Percentiles rank a stretch among this genome's conserved stretches.
Evolutionary conservation across 2,888 invertebrate genomes (phyloP).

Genomic region (Neoascia interrupta): DNA sequence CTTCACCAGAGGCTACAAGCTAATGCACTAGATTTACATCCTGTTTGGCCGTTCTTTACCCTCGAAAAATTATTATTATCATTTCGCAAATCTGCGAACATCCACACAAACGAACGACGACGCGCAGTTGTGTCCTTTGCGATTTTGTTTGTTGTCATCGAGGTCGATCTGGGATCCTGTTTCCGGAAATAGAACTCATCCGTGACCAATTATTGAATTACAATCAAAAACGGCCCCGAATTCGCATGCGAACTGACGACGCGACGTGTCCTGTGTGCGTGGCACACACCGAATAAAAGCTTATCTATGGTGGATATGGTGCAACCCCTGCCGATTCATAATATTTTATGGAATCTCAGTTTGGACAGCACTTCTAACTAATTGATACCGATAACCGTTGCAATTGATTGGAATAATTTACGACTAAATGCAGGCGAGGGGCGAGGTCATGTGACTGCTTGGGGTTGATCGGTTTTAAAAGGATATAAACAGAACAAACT

Average conservation of each 20-base stretch:
- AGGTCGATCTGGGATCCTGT: conserved; percentile 53
- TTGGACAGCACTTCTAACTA: conserved; percentile 61
- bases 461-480: no score
- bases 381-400: conserved; percentile 67
- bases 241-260: conserved; percentile 36
- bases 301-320: conserved; percentile 56
- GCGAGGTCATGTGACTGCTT: no score
- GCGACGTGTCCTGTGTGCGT: conserved; percentile 40
- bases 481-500: no score
- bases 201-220: conserved; percentile 79
- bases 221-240: conserved; percentile 72
- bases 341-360: conserved; percentile 61
- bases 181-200: conserved; percentile 77
- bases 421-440: conserved; percentile 19
- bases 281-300: conserved; percentile 18
- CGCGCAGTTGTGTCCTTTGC: conserved; percentile 45
- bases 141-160: conserved; percentile 66
- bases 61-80: conserved; percentile 59
- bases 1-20: conserved; percentile 66
- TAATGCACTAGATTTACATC: conserved; percentile 68
- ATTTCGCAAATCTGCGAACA: conserved; percentile 67
- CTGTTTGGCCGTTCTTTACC: conserved; percentile 35
- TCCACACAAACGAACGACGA: conserved; percentile 13
- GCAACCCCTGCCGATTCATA: conserved; percentile 34
- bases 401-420: conserved; percentile 65